phyloP scores from a whole-genome alignment of 2,113 vertebrate species.

The Pagrus major region DNA sequence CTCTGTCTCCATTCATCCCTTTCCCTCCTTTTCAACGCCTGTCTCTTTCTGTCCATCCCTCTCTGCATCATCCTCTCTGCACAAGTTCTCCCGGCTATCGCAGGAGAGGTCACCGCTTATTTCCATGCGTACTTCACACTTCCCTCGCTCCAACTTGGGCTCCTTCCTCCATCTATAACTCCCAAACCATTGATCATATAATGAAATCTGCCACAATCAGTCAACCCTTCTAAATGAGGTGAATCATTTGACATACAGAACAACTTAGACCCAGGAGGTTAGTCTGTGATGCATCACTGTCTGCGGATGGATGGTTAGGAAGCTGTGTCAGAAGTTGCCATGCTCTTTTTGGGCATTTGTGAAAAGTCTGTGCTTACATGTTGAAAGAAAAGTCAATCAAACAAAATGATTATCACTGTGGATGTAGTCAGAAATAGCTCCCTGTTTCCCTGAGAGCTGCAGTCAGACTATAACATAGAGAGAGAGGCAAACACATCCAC shows the following conservation, averaged over 20 bases:
- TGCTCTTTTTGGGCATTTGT: slow-evolving; percentile 7
- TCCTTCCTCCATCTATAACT: neutral
- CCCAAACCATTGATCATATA: slow-evolving; percentile 28
- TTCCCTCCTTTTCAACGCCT: slow-evolving; percentile 63
- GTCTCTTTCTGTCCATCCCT: slow-evolving; percentile 66
- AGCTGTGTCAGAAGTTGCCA: neutral
- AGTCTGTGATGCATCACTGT: neutral
- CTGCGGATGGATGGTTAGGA: neutral
- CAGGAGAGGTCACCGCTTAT: slow-evolving; percentile 1
- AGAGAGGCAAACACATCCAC: slow-evolving; percentile 31
- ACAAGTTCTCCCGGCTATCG: slow-evolving; percentile 18
- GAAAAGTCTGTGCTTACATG: slow-evolving; percentile 14
- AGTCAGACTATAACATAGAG: neutral
- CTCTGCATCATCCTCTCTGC: slow-evolving; percentile 53
- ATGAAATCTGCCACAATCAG: slow-evolving; percentile 23
- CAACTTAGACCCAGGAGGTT: neutral
- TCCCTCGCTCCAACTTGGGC: neutral
- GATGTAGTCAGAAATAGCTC: slow-evolving; percentile 40
- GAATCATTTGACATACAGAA: neutral
- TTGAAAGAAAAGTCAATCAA: slow-evolving; percentile 43
- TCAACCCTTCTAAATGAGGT: slow-evolving; percentile 28
- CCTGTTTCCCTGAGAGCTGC: neutral
- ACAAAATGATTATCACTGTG: slow-evolving; percentile 17
- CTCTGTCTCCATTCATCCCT: slow-evolving; percentile 54
- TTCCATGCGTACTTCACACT: slow-evolving; percentile 5